Percentiles rank a stretch among this genome's conserved stretches.
Evolutionary conservation across 2,113 vertebrate genomes (phyloP).

Genomic region (Pachyramphus minor): DNA sequence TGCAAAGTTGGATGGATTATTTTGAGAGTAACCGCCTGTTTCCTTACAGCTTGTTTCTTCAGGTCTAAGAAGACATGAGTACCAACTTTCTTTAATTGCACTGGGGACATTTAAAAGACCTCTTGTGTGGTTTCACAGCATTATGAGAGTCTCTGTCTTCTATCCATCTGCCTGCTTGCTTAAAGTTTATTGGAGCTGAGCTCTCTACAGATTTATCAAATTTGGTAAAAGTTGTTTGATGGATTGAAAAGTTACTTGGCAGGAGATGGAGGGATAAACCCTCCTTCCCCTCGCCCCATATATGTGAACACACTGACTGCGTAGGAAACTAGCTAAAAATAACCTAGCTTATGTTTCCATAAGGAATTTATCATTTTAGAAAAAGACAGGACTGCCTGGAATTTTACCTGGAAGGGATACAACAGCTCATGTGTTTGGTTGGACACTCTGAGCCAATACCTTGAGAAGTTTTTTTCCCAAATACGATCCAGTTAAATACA

Average conservation of each 20-base stretch:
- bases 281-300: rapidly evolving
- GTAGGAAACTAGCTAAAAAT: not conserved
- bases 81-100: not conserved
- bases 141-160: not conserved
- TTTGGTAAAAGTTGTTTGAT: not conserved
- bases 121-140: not conserved
- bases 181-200: not conserved
- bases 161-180: not conserved
- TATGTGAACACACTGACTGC: not conserved
- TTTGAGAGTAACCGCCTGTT: not conserved
- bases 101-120: not conserved
- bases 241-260: not conserved
- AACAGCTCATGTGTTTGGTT: not conserved
- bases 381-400: not conserved
- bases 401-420: not conserved
- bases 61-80: not conserved
- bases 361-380: not conserved
- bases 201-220: not conserved
- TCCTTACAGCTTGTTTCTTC: not conserved
- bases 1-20: not conserved
- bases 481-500: not conserved
- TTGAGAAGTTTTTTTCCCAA: not conserved
- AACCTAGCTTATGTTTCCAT: not conserved
- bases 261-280: not conserved
- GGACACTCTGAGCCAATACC: not conserved